phyloP scores from a whole-genome alignment of 2,797 vertebrate genomes.

The Anguilla anguilla region DNA sequence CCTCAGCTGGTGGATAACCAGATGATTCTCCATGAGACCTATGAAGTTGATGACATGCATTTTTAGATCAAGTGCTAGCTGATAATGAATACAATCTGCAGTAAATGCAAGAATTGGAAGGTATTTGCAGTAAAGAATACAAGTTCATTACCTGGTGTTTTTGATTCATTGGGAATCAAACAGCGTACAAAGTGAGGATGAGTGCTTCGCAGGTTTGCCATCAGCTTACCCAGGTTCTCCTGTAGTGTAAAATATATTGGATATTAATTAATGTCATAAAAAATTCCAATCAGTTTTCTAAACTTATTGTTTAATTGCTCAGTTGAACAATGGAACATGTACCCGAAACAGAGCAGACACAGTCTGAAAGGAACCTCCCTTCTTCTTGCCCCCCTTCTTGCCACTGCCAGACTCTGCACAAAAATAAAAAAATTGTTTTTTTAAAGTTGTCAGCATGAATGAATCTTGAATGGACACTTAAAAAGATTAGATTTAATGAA shows the following conservation, averaged over 20 bases:
- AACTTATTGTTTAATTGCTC: neutral
- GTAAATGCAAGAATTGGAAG: neutral
- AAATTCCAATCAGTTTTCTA: slow-evolving; percentile 27
- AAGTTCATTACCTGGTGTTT: slow-evolving; percentile 80
- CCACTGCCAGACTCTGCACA: slow-evolving; percentile 47
- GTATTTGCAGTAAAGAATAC: too few relatives aligned
- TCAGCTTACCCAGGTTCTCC: slow-evolving; percentile 89
- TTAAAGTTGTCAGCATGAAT: neutral
- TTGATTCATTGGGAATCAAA: slow-evolving; percentile 89
- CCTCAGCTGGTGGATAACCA: slow-evolving; percentile 16
- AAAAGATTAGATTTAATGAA: neutral
- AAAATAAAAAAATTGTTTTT: neutral
- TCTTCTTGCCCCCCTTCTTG: slow-evolving; percentile 83
- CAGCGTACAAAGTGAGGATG: slow-evolving; percentile 93
- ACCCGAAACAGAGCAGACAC: slow-evolving; percentile 84
- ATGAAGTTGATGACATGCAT: slow-evolving; percentile 49
- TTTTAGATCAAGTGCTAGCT: neutral
- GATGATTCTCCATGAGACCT: slow-evolving; percentile 65
- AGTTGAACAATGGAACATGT: slow-evolving; percentile 4
- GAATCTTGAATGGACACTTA: too few relatives aligned
- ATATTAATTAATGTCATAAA: slow-evolving; percentile 36
- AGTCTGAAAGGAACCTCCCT: slow-evolving; percentile 88
- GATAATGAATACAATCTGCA: neutral
- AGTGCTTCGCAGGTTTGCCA: slow-evolving; percentile 85
- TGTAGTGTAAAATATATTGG: slow-evolving; percentile 43